Conservation (phyloP, 2,797 vertebrate species). For the Coregonus sp. region DNA sequence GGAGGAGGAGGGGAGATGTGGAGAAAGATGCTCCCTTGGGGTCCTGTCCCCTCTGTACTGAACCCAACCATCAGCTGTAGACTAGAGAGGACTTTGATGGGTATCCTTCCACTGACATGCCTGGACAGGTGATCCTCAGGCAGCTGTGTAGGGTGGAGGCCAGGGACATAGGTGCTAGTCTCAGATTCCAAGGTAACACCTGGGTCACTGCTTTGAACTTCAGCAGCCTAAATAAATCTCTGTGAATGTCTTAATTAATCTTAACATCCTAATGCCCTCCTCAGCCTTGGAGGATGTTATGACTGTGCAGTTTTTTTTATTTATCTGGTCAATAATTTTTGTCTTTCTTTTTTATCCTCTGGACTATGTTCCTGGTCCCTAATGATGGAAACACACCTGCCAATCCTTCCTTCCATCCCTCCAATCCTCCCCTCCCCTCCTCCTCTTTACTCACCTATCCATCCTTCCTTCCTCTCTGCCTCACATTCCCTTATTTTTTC, state of each 20-base stretch:
- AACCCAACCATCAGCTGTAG: neutral
- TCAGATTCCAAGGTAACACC: neutral
- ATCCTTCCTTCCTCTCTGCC: slow-evolving; percentile 8
- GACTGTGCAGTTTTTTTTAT: neutral
- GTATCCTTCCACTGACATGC: neutral
- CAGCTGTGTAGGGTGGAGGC: neutral
- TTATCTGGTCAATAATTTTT: slow-evolving; percentile 17
- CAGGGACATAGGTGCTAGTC: neutral
- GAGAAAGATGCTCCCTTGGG: neutral
- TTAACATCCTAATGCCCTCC: neutral
- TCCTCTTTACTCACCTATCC: neutral
- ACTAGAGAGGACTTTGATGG: neutral
- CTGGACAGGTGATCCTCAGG: neutral
- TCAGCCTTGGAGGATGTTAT: neutral
- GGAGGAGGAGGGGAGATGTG: neutral
- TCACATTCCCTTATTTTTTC: neutral
- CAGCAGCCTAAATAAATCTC: neutral
- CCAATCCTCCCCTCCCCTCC: slow-evolving; percentile 12
- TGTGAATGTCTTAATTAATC: slow-evolving; percentile 1
- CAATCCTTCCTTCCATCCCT: slow-evolving; percentile 1
- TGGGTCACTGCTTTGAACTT: neutral
- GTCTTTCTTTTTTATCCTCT: neutral
- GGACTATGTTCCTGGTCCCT: neutral
- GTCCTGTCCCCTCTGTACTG: neutral
- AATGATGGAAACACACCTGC: neutral